These are phyloP conservation scores for Aurelia coerulea DNA, from an alignment of 30 jellyfish, hydroid and myxozoan genomes.

Conservation along the genomic window DNA sequence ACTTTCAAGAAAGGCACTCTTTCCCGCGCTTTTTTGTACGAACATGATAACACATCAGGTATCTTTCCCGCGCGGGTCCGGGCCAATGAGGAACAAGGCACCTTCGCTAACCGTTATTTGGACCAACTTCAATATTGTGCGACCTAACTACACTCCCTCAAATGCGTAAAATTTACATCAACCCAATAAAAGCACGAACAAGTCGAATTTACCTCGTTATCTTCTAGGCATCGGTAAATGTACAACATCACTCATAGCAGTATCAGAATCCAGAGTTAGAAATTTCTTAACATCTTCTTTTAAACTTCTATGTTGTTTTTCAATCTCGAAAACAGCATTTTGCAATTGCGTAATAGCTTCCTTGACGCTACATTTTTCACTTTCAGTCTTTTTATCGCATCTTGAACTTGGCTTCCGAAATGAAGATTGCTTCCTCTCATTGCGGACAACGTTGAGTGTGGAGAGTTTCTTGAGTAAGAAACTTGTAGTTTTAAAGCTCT, in stretches of 20 bases:
- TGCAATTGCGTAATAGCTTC: neutral
- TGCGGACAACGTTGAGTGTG: neutral
- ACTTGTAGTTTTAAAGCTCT: neutral
- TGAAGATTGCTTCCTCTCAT: no score
- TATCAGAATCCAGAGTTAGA: slow-evolving; percentile 8
- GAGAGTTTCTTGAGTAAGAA: neutral
- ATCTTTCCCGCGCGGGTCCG: no score
- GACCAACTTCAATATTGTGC: no score
- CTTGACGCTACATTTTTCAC: neutral
- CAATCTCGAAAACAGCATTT: neutral
- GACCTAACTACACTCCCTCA: neutral
- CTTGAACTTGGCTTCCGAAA: no score
- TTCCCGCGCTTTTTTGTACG: no score
- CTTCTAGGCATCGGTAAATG: slow-evolving; percentile 60
- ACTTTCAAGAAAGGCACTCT: no score
- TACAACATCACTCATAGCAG: slow-evolving; percentile 19
- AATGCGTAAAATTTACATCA: neutral
- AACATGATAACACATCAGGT: no score
- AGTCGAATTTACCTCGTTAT: slow-evolving; percentile 8
- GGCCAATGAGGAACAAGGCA: no score
- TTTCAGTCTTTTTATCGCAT: no score
- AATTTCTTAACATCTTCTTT: neutral
- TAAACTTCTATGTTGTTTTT: neutral
- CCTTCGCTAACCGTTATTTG: no score
- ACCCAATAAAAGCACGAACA: neutral